These are phyloP conservation scores for Diabrotica virgifera DNA, from an alignment of 1,140 invertebrate species.

Conservation along the genomic window DNA sequence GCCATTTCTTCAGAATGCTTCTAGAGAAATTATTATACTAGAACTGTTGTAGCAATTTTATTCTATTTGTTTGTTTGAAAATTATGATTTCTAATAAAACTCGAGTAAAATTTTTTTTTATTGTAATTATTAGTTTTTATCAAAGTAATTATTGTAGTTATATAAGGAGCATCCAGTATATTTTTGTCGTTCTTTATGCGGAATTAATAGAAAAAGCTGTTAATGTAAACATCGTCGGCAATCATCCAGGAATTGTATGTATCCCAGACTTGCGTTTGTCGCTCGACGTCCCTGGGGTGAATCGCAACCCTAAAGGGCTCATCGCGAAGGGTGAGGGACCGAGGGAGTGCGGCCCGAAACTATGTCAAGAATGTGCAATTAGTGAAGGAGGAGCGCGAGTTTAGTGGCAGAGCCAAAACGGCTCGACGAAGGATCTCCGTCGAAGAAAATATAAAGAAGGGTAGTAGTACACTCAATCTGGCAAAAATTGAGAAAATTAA, in stretches of 20 bases:
- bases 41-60: too few species aligned
- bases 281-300: slow-evolving; percentile 28
- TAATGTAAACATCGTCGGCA: too few species aligned
- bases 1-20: too few species aligned
- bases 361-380: slow-evolving; percentile 89
- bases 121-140: too few species aligned
- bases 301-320: slow-evolving; percentile 23
- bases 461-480: slow-evolving; percentile 20
- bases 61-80: too few species aligned
- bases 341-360: slow-evolving; percentile 59
- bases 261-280: neutral
- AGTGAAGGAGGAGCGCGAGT: slow-evolving; percentile 54
- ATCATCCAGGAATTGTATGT: neutral
- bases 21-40: too few species aligned
- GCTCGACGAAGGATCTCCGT: slow-evolving; percentile 13
- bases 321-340: slow-evolving; percentile 51
- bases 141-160: too few species aligned
- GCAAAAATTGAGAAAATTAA: slow-evolving; percentile 19
- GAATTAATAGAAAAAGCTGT: too few species aligned
- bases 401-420: slow-evolving; percentile 34
- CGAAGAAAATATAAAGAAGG: slow-evolving; percentile 65
- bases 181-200: too few species aligned
- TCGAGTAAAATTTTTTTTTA: too few species aligned
- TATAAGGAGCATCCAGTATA: too few species aligned
- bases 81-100: too few species aligned